Conservation (phyloP, 2,797 vertebrate genomes). For the Caiman crocodilus region DNA sequence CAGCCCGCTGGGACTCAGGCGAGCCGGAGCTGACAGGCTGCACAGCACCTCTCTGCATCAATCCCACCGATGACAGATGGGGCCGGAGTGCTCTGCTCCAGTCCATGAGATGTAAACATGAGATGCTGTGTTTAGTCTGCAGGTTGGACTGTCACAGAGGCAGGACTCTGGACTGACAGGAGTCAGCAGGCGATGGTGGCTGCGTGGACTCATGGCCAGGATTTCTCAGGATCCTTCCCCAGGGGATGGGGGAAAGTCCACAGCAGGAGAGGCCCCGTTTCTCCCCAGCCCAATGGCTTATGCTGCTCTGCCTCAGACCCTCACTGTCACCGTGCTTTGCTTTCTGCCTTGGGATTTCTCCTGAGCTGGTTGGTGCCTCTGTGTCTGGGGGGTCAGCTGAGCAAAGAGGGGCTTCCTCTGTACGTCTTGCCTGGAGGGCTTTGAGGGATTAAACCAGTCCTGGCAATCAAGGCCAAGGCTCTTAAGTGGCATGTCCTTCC, state of each 20-base stretch:
- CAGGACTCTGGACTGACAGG: slow-evolving; percentile 3
- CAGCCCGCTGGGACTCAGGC: not conserved
- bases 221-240: not conserved
- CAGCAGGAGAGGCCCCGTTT: not conserved
- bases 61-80: slow-evolving; percentile 35
- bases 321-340: slow-evolving; percentile 15
- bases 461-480: not conserved
- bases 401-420: slow-evolving; percentile 37
- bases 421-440: slow-evolving; percentile 18
- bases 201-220: rapidly evolving
- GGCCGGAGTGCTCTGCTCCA: not conserved
- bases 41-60: not conserved
- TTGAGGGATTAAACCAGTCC: slow-evolving; percentile 20
- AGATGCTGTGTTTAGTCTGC: slow-evolving; percentile 67
- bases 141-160: slow-evolving; percentile 49
- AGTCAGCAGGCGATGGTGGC: not conserved
- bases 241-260: not conserved
- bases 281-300: not conserved
- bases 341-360: not conserved
- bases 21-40: rapidly evolving
- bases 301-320: not conserved
- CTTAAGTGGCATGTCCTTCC: slow-evolving; percentile 22
- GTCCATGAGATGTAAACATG: slow-evolving; percentile 56
- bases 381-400: not conserved
- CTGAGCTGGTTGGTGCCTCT: not conserved